phyloP scores from a whole-genome alignment of 2,113 vertebrate species.

The Petaurus breviceps region DNA sequence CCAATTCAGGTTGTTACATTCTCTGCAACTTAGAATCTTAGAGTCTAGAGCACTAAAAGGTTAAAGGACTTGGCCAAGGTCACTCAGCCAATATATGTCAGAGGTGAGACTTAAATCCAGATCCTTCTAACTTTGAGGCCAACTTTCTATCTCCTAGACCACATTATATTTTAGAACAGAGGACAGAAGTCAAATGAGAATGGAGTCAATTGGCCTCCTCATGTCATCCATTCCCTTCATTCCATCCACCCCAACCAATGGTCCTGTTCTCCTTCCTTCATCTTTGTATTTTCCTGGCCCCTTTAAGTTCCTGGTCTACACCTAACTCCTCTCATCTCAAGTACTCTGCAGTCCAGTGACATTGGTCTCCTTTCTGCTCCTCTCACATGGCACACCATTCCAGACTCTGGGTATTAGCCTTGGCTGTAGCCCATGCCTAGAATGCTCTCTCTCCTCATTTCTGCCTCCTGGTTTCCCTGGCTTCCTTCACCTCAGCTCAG shows the following conservation, averaged over 20 bases:
- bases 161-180: background rate
- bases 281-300: background rate
- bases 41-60: background rate
- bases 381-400: background rate
- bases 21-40: background rate
- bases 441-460: background rate
- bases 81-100: fast-evolving
- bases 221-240: fast-evolving
- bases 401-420: background rate
- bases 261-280: background rate
- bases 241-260: background rate
- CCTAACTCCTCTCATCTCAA: background rate
- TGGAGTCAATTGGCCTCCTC: background rate
- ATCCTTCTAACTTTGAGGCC: background rate
- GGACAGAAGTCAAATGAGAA: background rate
- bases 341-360: background rate
- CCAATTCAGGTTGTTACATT: background rate
- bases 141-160: background rate
- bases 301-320: background rate
- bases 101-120: background rate
- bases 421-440: background rate
- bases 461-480: background rate
- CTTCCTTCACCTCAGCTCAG: background rate
- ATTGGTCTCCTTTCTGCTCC: background rate
- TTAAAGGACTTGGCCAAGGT: background rate